Conservation (phyloP, 2,797 vertebrate genomes). For the Percopsis omiscomaycus region DNA sequence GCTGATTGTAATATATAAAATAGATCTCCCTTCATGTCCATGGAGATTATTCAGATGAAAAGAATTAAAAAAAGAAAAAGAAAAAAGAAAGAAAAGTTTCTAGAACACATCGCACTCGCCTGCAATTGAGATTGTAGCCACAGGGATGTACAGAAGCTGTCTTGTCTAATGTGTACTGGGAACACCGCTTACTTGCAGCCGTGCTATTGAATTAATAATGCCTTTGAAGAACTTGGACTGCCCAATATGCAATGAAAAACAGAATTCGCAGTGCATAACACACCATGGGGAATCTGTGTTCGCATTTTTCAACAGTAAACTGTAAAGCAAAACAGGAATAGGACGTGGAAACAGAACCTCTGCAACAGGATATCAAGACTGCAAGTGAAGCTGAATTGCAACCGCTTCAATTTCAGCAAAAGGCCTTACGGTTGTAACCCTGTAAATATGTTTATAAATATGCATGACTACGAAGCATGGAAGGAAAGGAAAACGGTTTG, state of each 20-base stretch:
- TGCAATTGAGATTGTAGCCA: constrained; percentile 51
- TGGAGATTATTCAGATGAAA: constrained; percentile 27
- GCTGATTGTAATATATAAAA: constrained; percentile 1
- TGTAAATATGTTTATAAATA: not conserved
- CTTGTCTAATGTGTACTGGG: constrained; percentile 41
- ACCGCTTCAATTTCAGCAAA: no score
- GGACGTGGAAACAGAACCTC: constrained; percentile 25
- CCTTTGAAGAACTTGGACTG: constrained; percentile 35
- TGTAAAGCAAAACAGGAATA: constrained; percentile 17
- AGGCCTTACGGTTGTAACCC: no score
- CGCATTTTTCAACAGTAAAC: constrained; percentile 28
- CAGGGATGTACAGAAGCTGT: constrained; percentile 45
- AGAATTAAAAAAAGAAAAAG: no score
- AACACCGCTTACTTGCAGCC: constrained; percentile 51
- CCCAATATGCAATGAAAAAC: constrained; percentile 19
- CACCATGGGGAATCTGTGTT: constrained; percentile 28
- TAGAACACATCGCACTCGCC: constrained; percentile 29
- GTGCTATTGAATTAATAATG: constrained; percentile 64
- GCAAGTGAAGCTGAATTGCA: not conserved
- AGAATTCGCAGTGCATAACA: constrained; percentile 16
- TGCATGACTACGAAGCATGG: not conserved
- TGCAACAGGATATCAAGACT: constrained; percentile 10
- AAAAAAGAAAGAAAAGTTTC: constrained; percentile 10
- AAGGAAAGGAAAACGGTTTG: not conserved
- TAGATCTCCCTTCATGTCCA: constrained; percentile 5